Evolutionary conservation across 1,140 invertebrate species (phyloP).

Genomic region (Prorops nasuta): DNA sequence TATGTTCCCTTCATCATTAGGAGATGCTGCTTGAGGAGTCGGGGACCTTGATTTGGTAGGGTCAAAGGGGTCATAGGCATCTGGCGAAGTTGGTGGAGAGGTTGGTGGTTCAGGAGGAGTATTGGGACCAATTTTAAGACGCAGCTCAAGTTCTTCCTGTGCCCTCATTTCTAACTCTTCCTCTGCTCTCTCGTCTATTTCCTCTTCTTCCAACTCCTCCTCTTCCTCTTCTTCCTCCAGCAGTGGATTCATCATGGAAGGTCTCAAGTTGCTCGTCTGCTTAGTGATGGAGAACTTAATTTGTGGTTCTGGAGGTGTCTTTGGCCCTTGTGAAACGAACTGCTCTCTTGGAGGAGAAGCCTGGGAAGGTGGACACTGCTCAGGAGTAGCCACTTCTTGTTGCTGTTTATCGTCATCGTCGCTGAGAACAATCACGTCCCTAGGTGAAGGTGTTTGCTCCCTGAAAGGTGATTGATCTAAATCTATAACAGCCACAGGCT

Average conservation of each 20-base stretch:
- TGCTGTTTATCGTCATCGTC: slow-evolving; percentile 69
- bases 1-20: slow-evolving; percentile 37
- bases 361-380: slow-evolving; percentile 33
- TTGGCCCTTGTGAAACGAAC: slow-evolving; percentile 61
- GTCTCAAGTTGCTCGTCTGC: slow-evolving; percentile 60
- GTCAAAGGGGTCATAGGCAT: slow-evolving; percentile 85
- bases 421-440: slow-evolving; percentile 77
- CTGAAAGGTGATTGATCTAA: slow-evolving; percentile 80
- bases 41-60: slow-evolving; percentile 78
- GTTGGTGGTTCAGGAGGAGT: slow-evolving; percentile 65
- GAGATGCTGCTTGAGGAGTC: slow-evolving; percentile 53
- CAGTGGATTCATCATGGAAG: slow-evolving; percentile 64
- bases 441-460: slow-evolving; percentile 74
- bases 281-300: slow-evolving; percentile 67
- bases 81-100: slow-evolving; percentile 66
- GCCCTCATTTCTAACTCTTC: slow-evolving; percentile 51
- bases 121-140: slow-evolving; percentile 61
- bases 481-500: slow-evolving; percentile 82
- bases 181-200: slow-evolving; percentile 42
- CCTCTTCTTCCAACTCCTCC: slow-evolving; percentile 42
- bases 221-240: slow-evolving; percentile 56
- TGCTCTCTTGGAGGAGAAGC: slow-evolving; percentile 46
- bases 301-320: slow-evolving; percentile 73
- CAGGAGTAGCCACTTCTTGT: slow-evolving; percentile 37
- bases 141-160: slow-evolving; percentile 51